phyloP scores from a whole-genome alignment of 2,888 invertebrate genomes.

The Mesorhabditis belari region DNA sequence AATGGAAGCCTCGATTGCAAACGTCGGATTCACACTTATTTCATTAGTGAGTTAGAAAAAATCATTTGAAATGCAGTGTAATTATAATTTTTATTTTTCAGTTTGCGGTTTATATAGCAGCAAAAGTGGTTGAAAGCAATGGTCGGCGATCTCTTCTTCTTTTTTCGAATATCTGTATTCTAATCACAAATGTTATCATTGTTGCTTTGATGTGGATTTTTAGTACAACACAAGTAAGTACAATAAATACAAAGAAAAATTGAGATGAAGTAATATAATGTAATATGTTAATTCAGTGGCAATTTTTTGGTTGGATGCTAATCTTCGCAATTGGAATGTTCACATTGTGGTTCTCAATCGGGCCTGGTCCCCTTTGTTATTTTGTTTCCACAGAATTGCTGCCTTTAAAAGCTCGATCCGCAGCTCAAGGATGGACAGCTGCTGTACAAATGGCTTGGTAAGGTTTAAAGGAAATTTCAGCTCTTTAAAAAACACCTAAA shows the following conservation, averaged over 20 bases:
- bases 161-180: neutral
- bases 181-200: neutral
- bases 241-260: neutral
- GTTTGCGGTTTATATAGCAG: neutral
- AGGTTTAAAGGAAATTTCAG: neutral
- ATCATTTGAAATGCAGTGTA: neutral
- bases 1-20: slow-evolving; percentile 35
- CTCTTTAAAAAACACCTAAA: neutral
- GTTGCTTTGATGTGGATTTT: neutral
- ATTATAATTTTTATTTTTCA: no score
- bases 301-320: slow-evolving; percentile 27
- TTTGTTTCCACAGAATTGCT: slow-evolving; percentile 43
- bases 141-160: neutral
- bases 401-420: slow-evolving; percentile 35
- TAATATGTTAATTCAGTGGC: slow-evolving; percentile 16
- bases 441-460: slow-evolving; percentile 42
- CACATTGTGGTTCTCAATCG: slow-evolving; percentile 42
- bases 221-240: neutral
- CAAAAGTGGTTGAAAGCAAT: neutral
- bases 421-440: slow-evolving; percentile 42
- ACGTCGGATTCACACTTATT: slow-evolving; percentile 33
- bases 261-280: neutral
- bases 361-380: slow-evolving; percentile 44
- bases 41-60: slow-evolving; percentile 25
- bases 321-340: slow-evolving; percentile 37